A percentile compares a stretch with the other conserved stretches of the same genome.
Conservation (phyloP, 2,888 invertebrate genomes). For the Seira sanloemensis region DNA sequence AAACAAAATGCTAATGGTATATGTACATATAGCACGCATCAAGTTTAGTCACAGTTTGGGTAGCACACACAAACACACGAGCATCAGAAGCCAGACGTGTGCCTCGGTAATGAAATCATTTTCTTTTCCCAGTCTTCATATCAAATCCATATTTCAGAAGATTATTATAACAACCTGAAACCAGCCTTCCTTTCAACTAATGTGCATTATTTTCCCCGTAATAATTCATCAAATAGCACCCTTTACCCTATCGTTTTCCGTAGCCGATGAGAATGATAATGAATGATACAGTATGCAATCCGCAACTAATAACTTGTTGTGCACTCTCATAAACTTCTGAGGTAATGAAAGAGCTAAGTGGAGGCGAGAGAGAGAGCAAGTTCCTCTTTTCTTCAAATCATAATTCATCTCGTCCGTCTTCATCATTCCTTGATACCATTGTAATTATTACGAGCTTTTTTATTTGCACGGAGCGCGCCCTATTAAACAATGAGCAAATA, state of each 20-base stretch:
- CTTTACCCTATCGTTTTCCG: neutral
- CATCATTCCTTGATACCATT: slow-evolving; percentile 57
- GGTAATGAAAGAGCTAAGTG: slow-evolving; percentile 11
- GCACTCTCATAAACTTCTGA: neutral
- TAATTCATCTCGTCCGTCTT: slow-evolving; percentile 54
- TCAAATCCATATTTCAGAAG: neutral
- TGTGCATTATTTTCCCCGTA: slow-evolving; percentile 13
- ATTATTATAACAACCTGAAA: no score
- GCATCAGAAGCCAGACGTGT: no score
- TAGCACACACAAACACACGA: no score
- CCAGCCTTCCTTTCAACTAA: slow-evolving; percentile 9
- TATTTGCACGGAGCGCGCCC: no score
- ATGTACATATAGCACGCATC: no score
- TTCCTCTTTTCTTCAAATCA: slow-evolving; percentile 47
- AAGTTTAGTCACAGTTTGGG: no score
- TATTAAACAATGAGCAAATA: neutral
- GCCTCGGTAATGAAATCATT: no score
- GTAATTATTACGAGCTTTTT: slow-evolving; percentile 43
- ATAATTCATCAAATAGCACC: slow-evolving; percentile 11
- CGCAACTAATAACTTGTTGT: slow-evolving; percentile 14
- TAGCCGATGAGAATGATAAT: neutral
- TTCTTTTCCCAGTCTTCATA: neutral
- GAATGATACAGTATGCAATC: neutral
- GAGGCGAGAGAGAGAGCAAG: neutral
- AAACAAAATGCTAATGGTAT: no score